These are phyloP conservation scores for Mythimna albipuncta DNA, from an alignment of 2,888 invertebrate genomes.

Conservation along the genomic window DNA sequence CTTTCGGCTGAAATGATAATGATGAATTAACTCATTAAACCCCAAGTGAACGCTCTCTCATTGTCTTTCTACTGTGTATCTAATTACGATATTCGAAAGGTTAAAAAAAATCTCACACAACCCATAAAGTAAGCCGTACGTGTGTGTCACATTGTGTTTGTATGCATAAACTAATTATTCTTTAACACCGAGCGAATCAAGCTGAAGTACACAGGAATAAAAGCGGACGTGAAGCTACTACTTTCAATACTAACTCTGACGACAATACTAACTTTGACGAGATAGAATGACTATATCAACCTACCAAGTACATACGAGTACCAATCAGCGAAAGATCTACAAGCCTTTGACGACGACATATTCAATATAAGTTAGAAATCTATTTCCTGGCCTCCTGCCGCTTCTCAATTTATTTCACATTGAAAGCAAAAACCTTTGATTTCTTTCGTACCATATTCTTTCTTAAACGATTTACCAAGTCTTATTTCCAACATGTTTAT, in stretches of 20 bases:
- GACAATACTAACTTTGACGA: neutral
- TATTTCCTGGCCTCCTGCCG: slow-evolving; percentile 43
- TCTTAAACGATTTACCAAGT: slow-evolving; percentile 28
- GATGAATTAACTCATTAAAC: no score
- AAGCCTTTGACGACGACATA: slow-evolving; percentile 35
- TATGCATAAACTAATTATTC: no score
- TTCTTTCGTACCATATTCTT: slow-evolving; percentile 22
- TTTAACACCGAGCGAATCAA: no score
- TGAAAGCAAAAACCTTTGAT: slow-evolving; percentile 37
- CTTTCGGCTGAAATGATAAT: no score
- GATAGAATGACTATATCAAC: neutral
- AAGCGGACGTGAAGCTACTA: no score
- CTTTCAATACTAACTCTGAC: neutral
- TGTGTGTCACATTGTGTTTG: no score
- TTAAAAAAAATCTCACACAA: no score
- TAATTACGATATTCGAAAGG: no score
- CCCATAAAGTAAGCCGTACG: no score
- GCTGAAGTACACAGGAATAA: no score
- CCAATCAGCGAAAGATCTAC: slow-evolving; percentile 12
- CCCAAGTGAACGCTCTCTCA: no score
- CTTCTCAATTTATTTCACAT: slow-evolving; percentile 33
- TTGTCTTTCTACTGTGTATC: no score
- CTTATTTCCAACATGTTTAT: slow-evolving; percentile 9
- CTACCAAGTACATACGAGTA: neutral
- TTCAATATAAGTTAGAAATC: slow-evolving; percentile 43